phyloP scores from a whole-genome alignment of 2,888 invertebrate genomes.

The Bellardia bayeri region DNA sequence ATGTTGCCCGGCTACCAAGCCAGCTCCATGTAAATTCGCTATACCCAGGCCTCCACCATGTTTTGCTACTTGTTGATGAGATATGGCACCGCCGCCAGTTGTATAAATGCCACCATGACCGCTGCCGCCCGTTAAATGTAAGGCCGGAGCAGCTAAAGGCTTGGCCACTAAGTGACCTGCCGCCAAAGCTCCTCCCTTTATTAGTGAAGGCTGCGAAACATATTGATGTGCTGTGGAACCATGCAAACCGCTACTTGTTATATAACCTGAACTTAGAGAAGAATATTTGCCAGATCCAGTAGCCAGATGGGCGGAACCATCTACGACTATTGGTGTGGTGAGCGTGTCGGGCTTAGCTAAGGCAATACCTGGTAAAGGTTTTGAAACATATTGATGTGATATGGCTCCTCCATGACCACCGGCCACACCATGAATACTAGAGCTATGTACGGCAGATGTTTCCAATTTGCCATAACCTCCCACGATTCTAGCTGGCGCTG shows the following conservation, averaged over 20 bases:
- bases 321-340: slow-evolving; percentile 60
- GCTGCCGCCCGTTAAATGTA: slow-evolving; percentile 72
- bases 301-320: slow-evolving; percentile 51
- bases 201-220: slow-evolving; percentile 64
- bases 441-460: slow-evolving; percentile 26
- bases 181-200: slow-evolving; percentile 51
- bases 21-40: slow-evolving; percentile 28
- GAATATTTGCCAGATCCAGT: slow-evolving; percentile 58
- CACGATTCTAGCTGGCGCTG: slow-evolving; percentile 41
- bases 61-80: slow-evolving; percentile 76
- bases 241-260: slow-evolving; percentile 76
- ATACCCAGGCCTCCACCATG: slow-evolving; percentile 65
- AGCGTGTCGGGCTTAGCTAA: slow-evolving; percentile 48
- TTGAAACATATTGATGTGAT: slow-evolving; percentile 77
- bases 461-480: slow-evolving; percentile 72
- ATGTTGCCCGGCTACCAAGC: slow-evolving; percentile 49
- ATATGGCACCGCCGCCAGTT: slow-evolving; percentile 61
- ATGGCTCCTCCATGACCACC: slow-evolving; percentile 70
- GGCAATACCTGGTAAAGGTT: slow-evolving; percentile 65
- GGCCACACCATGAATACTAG: slow-evolving; percentile 51
- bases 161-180: slow-evolving; percentile 75
- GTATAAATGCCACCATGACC: slow-evolving; percentile 63
- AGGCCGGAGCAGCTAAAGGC: slow-evolving; percentile 32
- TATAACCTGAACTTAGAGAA: slow-evolving; percentile 64
- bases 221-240: slow-evolving; percentile 70